Evolutionary conservation across 2,797 vertebrate species (phyloP), one percentile per base, ranked within the genome.

Genomic region (Heliangelus exortis): DNA sequence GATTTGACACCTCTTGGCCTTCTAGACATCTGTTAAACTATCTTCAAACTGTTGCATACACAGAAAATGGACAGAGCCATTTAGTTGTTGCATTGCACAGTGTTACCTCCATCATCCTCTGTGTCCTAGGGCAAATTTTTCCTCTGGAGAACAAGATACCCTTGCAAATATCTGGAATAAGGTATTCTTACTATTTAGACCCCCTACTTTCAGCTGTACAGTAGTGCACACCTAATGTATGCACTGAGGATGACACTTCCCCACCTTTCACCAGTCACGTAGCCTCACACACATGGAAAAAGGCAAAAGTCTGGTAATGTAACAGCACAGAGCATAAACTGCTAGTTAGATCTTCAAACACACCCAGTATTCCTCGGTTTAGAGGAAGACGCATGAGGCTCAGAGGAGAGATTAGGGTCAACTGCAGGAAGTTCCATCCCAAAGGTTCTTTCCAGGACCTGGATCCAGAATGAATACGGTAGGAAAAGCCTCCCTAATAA

Each of bases 401-500:
- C 96, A 77, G 59, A 97, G 87, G 94, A 96, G 87, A 96, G 78
- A 96, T 91, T 89, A 96, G 66, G 82, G 77, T 87, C 76, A 93
- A 31, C 82, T 96, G 55, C 82, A 92, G 94, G 95, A 96, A 95
- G 96, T 89, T 94, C 81, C 83, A 85, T 94, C 89, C 86, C 92
- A 87, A 91, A 93, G 2, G 29, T 91, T 96, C 75, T 94, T 96
- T 96, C 93, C 93, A 95, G 77, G 77, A 95, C 55, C 63, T 89
- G 90, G 92, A 96, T 54, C 58, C 85, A 95, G 85, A 95, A 88
- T 51, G 73, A 93, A 89, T 88, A 95, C 13, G 0, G 89, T 96
- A 97, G 93, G 94, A 96, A 97, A 96, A 95, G 65, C 43, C 71
- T 95, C 73, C 79, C 84, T 93, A 97, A 91, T 92, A 96, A 95